Evolutionary conservation across 2,113 vertebrate genomes (phyloP).

Genomic region (Lasiurus borealis): DNA sequence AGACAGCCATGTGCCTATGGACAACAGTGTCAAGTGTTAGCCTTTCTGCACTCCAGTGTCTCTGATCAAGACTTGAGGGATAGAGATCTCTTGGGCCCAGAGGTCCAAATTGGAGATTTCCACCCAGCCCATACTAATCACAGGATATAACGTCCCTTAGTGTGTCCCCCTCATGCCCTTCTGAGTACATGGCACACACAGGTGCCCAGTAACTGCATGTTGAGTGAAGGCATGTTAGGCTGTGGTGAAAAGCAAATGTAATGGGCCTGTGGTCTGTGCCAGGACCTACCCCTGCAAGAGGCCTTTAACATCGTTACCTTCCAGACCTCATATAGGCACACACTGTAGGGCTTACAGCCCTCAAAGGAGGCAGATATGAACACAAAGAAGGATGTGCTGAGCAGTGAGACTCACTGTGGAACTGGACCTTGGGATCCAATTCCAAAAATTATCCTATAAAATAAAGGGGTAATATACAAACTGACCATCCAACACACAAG

Average conservation of each 20-base stretch:
- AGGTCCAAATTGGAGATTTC: not conserved
- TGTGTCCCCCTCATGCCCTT: not conserved
- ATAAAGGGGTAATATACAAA: too few species aligned
- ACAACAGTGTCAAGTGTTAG: not conserved
- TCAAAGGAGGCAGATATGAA: not conserved
- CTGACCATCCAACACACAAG: too few species aligned
- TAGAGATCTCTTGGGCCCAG: not conserved
- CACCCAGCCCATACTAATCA: not conserved
- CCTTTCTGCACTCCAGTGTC: not conserved
- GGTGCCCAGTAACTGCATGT: not conserved
- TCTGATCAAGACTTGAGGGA: rapidly evolving
- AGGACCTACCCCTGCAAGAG: not conserved
- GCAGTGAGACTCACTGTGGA: not conserved
- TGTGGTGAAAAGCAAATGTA: not conserved
- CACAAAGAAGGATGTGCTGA: not conserved
- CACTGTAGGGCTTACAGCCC: not conserved
- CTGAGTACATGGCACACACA: not conserved
- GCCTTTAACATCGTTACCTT: not conserved
- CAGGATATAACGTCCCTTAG: too few species aligned
- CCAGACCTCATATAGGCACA: too few species aligned
- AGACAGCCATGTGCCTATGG: rapidly evolving
- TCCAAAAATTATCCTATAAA: too few species aligned
- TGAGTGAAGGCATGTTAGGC: not conserved
- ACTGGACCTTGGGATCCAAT: not conserved
- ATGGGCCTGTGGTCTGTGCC: not conserved